Conservation (phyloP, 2,888 invertebrate genomes). For the Melieria omissa region DNA sequence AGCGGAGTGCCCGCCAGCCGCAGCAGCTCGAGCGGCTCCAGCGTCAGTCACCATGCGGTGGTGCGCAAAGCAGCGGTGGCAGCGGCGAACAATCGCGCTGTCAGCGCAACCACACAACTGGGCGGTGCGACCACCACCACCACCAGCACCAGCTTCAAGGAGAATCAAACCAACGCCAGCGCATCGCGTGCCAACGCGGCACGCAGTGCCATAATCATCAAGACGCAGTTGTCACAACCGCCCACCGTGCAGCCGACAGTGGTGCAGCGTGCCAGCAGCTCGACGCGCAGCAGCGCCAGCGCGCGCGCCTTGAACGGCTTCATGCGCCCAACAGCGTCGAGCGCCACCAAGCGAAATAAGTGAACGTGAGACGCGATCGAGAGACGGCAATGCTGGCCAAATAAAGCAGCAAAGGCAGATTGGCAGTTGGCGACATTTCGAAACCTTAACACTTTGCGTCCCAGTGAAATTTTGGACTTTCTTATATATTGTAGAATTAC, state of each 20-base stretch:
- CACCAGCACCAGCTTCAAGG: conserved; percentile 67
- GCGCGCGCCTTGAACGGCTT: conserved; percentile 71
- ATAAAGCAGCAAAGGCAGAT: no score
- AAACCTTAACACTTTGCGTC: no score
- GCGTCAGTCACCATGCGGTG: conserved; percentile 68
- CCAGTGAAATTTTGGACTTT: no score
- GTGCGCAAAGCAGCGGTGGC: conserved; percentile 40
- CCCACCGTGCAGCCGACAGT: conserved; percentile 39
- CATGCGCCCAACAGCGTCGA: conserved; percentile 89
- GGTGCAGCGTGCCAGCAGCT: conserved; percentile 45
- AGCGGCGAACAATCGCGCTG: conserved; percentile 41
- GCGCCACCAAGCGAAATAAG: conserved; percentile 75
- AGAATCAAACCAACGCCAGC: conserved; percentile 55
- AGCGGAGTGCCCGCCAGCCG: conserved; percentile 71
- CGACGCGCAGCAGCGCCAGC: conserved; percentile 45
- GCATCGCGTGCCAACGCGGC: conserved; percentile 49
- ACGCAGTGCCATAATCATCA: conserved; percentile 58
- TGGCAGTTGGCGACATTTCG: no score
- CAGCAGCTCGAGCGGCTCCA: conserved; percentile 72
- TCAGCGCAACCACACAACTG: conserved; percentile 69
- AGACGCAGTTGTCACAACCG: conserved; percentile 54
- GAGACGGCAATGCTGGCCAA: no score
- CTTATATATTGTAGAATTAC: no score
- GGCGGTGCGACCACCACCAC: conserved; percentile 33
- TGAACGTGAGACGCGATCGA: conserved; percentile 24